Evolutionary conservation across 2,113 vertebrate species (phyloP).

Genomic region (Gyps fulvus): DNA sequence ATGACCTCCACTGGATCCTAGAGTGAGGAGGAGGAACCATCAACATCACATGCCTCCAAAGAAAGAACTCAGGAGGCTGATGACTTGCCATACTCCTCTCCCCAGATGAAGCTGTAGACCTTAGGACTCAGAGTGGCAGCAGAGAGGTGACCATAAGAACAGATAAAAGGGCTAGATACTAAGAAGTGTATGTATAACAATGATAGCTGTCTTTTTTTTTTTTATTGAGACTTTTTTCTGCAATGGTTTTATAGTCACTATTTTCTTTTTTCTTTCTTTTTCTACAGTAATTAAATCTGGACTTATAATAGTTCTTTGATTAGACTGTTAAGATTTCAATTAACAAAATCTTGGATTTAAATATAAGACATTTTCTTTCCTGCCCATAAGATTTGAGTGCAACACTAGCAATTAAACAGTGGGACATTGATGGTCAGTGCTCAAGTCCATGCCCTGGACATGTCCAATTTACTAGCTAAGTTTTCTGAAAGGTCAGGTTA

Average conservation of each 20-base stretch:
- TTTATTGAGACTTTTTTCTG: background rate
- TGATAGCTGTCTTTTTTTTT: background rate
- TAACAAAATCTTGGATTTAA: background rate
- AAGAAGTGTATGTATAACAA: background rate
- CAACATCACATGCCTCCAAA: background rate
- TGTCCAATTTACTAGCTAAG: background rate
- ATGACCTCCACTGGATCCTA: background rate
- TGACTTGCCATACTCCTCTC: background rate
- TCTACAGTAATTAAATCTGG: background rate
- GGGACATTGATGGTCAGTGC: background rate
- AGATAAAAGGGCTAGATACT: background rate
- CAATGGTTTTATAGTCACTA: background rate
- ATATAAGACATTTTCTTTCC: background rate
- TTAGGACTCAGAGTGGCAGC: background rate
- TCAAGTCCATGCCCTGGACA: background rate
- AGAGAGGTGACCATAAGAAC: background rate
- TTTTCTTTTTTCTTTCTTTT: background rate
- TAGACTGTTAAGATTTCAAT: background rate
- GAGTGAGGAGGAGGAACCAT: background rate
- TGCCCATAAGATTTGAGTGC: background rate
- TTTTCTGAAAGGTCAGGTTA: background rate
- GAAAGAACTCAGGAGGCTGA: background rate
- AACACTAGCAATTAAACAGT: background rate
- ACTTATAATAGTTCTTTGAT: background rate
- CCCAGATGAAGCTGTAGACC: background rate